phyloP scores from a whole-genome alignment of 2,888 invertebrate species.

The Catocala sponsa region DNA sequence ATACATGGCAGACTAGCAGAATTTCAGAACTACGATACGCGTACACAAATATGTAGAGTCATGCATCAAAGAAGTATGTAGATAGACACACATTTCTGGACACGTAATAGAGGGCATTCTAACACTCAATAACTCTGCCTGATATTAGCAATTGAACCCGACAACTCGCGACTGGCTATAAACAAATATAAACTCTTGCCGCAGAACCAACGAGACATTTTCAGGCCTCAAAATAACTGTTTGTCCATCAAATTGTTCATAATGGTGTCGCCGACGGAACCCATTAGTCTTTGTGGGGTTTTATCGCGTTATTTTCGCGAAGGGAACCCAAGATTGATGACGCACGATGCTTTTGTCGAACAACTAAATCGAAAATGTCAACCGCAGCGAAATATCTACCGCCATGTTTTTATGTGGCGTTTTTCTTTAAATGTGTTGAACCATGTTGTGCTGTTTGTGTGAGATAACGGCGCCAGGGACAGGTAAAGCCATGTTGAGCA shows the following conservation, averaged over 20 bases:
- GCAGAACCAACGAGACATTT: neutral
- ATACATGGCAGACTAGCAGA: no score
- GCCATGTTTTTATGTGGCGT: conserved; percentile 17
- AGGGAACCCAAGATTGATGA: conserved; percentile 46
- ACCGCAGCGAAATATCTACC: conserved; percentile 21
- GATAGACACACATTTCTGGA: no score
- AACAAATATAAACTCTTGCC: no score
- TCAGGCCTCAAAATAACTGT: neutral
- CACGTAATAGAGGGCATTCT: no score
- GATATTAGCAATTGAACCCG: no score
- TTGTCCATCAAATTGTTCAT: conserved; percentile 30
- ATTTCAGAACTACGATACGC: no score
- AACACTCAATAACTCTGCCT: no score
- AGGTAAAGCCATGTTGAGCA: neutral
- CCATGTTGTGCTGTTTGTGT: neutral
- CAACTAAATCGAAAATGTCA: conserved; percentile 41
- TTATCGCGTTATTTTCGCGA: conserved; percentile 45
- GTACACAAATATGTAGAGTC: no score
- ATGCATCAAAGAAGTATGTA: no score
- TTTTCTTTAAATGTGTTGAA: conserved; percentile 1
- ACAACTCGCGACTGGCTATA: no score
- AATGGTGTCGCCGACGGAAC: conserved; percentile 20
- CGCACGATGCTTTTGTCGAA: conserved; percentile 38
- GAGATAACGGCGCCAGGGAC: neutral
- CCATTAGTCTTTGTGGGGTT: conserved; percentile 46